phyloP scores from a whole-genome alignment of 2,797 vertebrate genomes.

The Lacerta bilineata region DNA sequence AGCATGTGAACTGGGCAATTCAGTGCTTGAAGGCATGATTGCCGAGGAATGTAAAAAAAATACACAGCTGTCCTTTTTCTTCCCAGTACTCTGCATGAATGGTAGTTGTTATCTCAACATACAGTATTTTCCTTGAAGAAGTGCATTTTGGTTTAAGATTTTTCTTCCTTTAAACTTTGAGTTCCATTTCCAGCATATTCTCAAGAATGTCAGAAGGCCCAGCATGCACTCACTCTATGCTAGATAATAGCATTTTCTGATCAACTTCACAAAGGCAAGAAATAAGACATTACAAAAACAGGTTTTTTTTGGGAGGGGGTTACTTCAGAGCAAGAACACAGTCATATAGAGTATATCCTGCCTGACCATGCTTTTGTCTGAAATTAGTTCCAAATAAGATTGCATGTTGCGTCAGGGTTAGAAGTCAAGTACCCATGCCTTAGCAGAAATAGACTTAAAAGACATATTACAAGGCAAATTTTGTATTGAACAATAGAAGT shows the following conservation, averaged over 20 bases:
- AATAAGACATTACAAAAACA: slow-evolving; percentile 25
- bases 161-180: neutral
- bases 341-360: neutral
- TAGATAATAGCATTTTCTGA: neutral
- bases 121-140: slow-evolving; percentile 9
- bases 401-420: neutral
- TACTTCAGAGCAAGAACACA: slow-evolving; percentile 17
- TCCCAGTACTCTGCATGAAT: neutral
- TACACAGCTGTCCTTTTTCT: neutral
- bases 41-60: neutral
- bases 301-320: neutral
- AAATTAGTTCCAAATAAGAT: neutral
- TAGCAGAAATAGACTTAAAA: slow-evolving; percentile 37
- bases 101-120: neutral
- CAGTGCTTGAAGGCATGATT: neutral
- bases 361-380: neutral
- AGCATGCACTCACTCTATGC: neutral
- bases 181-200: slow-evolving; percentile 13
- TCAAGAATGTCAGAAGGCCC: accelerated
- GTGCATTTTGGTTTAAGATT: neutral
- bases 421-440: slow-evolving; percentile 24
- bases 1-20: neutral
- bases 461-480: slow-evolving; percentile 37
- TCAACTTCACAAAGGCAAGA: slow-evolving; percentile 31
- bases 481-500: slow-evolving; percentile 9